Base-by-base conservation (phyloP, 2,113 vertebrate species). In the Aldabrachelys gigantea region DNA sequence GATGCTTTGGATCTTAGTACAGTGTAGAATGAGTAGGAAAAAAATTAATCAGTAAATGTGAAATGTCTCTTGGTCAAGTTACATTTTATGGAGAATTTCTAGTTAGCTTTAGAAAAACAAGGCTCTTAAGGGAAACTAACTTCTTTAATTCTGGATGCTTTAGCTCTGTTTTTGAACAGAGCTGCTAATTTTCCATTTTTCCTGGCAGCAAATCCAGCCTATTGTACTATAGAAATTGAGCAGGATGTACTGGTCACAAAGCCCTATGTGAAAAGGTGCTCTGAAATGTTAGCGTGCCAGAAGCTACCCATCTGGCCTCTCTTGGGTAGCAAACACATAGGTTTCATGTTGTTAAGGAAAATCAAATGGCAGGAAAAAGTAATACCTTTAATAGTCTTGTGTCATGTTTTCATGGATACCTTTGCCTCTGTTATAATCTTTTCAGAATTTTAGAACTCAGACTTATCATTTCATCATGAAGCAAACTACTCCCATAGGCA, bases 171-270 rank as follows among this genome's bases (percentile, higher is more conserved):
- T 87, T 96, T 90, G 88, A 91, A 53, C 89, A 82, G 89, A 89
- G 94, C 91, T 96, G 94, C 91, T 91, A 93, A 53, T 94, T 62
- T 89, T 91, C 79, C 91, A 38, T 85, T 96, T 94, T 94, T 96
- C 91, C 96, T 97, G 97, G 97, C 97, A 96, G 62, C 89, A 22
- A 19, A 85, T 27, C 76, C 81, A 72, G 84, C 86, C 96, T 29
- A 97, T 97, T 97, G 97, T 97, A 2, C 56, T 16, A 50, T 79
- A 89, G 90, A 57, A 54, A 89, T 94, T 82, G 59, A 96, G 93
- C 96, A 96, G 97, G 96, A 95, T 91, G 90, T 97, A 89, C 88
- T 92, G 94, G 90, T 84, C 84, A 94, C 56, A 80, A 22, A 0
- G 2, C 1, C 0, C 41, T 19, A 19, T 44, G 49, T 4, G 29